A percentile compares a stretch with the other conserved stretches of the same genome.
Evolutionary conservation across 1,140 invertebrate species (phyloP).

Genomic region (Apis laboriosa): DNA sequence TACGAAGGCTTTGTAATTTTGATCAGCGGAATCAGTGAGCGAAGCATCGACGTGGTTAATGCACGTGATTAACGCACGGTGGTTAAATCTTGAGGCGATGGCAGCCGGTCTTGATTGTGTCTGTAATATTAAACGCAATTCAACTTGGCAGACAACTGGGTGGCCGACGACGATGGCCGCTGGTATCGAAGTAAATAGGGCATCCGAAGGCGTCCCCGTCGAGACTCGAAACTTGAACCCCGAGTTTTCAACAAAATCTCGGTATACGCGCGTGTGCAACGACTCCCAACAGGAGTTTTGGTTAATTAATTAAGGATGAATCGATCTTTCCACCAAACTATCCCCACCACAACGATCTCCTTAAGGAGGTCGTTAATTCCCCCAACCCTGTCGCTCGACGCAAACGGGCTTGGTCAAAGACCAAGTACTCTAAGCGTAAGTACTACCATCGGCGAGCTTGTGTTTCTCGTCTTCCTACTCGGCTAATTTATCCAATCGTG

Average conservation of each 20-base stretch:
- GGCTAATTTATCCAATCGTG: conserved; percentile 49
- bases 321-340: background rate
- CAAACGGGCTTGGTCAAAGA: too few relatives aligned
- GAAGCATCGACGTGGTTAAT: background rate
- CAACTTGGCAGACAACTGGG: conserved; percentile 72
- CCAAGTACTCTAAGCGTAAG: too few relatives aligned
- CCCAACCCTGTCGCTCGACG: too few relatives aligned
- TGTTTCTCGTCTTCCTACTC: too few relatives aligned
- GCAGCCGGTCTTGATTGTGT: conserved; percentile 67
- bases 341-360: too few relatives aligned
- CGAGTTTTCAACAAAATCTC: conserved; percentile 41
- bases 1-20: conserved; percentile 33
- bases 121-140: conserved; percentile 78
- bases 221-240: conserved; percentile 35
- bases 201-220: conserved; percentile 25
- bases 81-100: conserved; percentile 36
- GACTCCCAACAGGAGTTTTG: too few relatives aligned
- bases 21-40: conserved; percentile 30
- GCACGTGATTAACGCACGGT: conserved; percentile 70
- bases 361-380: too few relatives aligned
- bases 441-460: too few relatives aligned
- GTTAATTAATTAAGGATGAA: conserved; percentile 53
- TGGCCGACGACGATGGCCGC: conserved; percentile 8
- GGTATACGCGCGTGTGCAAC: background rate
- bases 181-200: conserved; percentile 36